Evolutionary conservation across 2,797 vertebrate genomes (phyloP).

Genomic region (Artibeus lituratus): DNA sequence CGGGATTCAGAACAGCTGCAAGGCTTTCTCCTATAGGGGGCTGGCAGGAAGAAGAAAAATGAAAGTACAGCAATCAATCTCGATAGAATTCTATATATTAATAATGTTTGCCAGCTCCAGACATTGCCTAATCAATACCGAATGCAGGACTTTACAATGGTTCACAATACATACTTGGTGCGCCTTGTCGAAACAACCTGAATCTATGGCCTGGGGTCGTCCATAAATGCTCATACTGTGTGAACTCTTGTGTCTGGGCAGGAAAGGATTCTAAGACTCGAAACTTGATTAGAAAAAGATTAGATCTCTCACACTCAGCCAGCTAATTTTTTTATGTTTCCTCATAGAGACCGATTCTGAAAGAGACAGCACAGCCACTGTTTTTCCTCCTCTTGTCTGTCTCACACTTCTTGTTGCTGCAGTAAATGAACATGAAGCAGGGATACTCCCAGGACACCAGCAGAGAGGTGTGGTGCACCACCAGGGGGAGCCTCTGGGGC

Average conservation of each 20-base stretch:
- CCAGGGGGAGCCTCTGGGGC: background rate
- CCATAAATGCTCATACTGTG: rapidly evolving
- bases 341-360: background rate
- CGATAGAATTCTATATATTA: conserved; percentile 58
- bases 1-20: conserved; percentile 53
- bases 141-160: conserved; percentile 56
- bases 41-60: conserved; percentile 69
- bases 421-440: rapidly evolving
- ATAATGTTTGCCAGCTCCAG: conserved; percentile 58
- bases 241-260: background rate
- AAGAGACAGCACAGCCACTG: background rate
- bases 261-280: background rate
- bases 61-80: conserved; percentile 65
- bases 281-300: background rate
- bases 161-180: background rate
- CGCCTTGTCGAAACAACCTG: background rate
- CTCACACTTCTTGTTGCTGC: background rate
- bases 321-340: conserved; percentile 47
- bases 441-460: background rate
- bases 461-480: background rate
- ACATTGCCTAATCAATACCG: conserved; percentile 66
- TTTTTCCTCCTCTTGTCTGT: background rate
- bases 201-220: background rate
- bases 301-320: background rate
- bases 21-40: background rate